Conservation (phyloP, 2,888 invertebrate genomes). For the Andrena dorsata region DNA sequence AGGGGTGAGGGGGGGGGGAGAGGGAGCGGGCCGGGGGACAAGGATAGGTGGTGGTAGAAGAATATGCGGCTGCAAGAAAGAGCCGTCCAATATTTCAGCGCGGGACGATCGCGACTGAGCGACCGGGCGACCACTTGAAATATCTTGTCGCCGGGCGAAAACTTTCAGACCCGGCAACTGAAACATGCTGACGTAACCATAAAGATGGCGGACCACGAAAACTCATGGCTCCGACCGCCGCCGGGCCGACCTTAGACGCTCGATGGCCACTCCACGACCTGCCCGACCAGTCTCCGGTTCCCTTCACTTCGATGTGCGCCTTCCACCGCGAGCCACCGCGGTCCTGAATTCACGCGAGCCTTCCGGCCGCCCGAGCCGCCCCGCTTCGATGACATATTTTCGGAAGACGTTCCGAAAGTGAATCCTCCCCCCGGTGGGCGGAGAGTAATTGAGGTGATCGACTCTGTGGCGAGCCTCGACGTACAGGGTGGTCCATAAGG, state of each 20-base stretch:
- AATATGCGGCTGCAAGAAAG: slow-evolving; percentile 84
- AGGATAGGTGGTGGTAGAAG: slow-evolving; percentile 69
- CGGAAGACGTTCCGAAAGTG: neutral
- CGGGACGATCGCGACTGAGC: slow-evolving; percentile 78
- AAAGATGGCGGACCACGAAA: slow-evolving; percentile 78
- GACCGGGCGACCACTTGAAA: slow-evolving; percentile 84
- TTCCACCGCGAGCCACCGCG: neutral
- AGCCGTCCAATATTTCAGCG: slow-evolving; percentile 84
- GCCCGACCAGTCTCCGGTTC: slow-evolving; percentile 61
- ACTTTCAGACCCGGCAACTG: slow-evolving; percentile 83
- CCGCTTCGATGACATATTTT: neutral
- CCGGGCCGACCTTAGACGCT: slow-evolving; percentile 41
- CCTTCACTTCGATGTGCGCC: slow-evolving; percentile 40
- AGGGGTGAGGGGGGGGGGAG: slow-evolving; percentile 39
- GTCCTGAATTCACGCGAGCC: neutral
- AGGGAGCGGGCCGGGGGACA: slow-evolving; percentile 35
- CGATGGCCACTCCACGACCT: slow-evolving; percentile 65
- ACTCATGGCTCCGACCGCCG: slow-evolving; percentile 50
- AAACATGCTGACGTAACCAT: slow-evolving; percentile 85
- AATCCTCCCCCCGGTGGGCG: neutral
- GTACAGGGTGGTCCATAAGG: no score
- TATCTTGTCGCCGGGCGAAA: slow-evolving; percentile 84
- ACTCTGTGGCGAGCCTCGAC: neutral
- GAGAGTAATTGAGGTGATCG: neutral
- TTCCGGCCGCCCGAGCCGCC: neutral